Percentiles rank a stretch among this genome's conserved stretches.
phyloP scores from a whole-genome alignment of 1,140 invertebrate genomes.

The Parasteatoda tepidariorum region DNA sequence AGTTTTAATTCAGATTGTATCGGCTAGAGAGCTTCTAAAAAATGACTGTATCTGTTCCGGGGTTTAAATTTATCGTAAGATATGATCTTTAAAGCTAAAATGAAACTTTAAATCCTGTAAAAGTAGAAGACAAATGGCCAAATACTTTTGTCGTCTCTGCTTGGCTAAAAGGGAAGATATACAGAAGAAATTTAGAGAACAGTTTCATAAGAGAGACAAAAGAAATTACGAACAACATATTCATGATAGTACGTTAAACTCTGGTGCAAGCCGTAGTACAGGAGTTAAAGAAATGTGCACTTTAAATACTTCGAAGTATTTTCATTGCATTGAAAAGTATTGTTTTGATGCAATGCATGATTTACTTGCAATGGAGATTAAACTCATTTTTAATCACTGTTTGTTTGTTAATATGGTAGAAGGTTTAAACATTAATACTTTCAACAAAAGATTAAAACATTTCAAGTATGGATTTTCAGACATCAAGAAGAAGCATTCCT shows the following conservation, averaged over 20 bases:
- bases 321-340: slow-evolving; percentile 4
- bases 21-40: too few relatives aligned
- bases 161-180: not conserved
- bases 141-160: slow-evolving; percentile 3
- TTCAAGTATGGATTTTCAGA: slow-evolving; percentile 22
- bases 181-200: not conserved
- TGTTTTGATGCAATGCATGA: slow-evolving; percentile 18
- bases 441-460: not conserved
- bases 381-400: not conserved
- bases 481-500: not conserved
- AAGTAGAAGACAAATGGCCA: not conserved
- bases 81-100: too few relatives aligned
- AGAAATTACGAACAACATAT: not conserved
- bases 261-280: not conserved
- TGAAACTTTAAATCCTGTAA: too few relatives aligned
- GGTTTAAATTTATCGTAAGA: too few relatives aligned
- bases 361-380: slow-evolving; percentile 14
- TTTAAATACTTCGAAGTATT: not conserved
- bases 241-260: not conserved
- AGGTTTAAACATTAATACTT: not conserved
- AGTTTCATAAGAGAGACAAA: too few relatives aligned
- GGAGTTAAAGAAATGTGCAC: not conserved
- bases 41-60: too few relatives aligned
- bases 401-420: not conserved
- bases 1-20: too few relatives aligned